Base-by-base conservation (phyloP, 2,113 vertebrate genomes). In the Urocitellus parryii region DNA sequence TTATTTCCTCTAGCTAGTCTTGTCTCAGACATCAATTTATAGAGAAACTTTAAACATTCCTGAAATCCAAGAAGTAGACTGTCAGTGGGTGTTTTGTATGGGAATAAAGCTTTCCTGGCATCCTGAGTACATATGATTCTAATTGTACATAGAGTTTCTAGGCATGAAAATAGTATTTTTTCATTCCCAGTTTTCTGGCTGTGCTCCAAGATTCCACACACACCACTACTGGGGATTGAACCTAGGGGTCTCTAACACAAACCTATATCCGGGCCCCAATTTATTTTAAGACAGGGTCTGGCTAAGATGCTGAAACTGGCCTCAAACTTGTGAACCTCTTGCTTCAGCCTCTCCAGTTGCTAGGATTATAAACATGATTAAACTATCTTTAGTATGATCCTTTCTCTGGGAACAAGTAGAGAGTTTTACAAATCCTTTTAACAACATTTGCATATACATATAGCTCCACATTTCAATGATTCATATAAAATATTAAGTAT, bases 181-280 rank as follows among this genome's bases (percentile, higher is more conserved):
- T 92, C 67, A 80, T 84, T 89, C 39, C 39, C 56, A 80, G 73
- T 76, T 92, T 87, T 70, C 88, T 97, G 94, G 83, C 58, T 91
- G 18, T 80, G 73, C 34, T 88, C 67, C 73, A 84, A 89, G 37
- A 92, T 68, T 63, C 73, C 63, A 67, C 67, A 68, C 51, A 56
- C 61, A 8, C 61, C 61, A 63, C 5, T 63, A 25, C 61, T 25
- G 22, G 8, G 24, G 61, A 63, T 25, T 63, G 61, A 63, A 63
- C 61, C 61, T 63, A 63, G 22, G 61, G 22, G 61, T 24, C 24
- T 63, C 61, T 63, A 63, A 24, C 61, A 58, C 18, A 25, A 22
- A 58, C 18, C 17, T 22, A 58, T 20, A 20, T 58, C 20, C 20
- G 1, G 0, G 7, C 56, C 56, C 56, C 20, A 58, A 58, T 58